A percentile compares a stretch with the other conserved stretches of the same genome.
Evolutionary conservation across 2,113 vertebrate genomes (phyloP).

Genomic region (Tricholaema leucomelas): DNA sequence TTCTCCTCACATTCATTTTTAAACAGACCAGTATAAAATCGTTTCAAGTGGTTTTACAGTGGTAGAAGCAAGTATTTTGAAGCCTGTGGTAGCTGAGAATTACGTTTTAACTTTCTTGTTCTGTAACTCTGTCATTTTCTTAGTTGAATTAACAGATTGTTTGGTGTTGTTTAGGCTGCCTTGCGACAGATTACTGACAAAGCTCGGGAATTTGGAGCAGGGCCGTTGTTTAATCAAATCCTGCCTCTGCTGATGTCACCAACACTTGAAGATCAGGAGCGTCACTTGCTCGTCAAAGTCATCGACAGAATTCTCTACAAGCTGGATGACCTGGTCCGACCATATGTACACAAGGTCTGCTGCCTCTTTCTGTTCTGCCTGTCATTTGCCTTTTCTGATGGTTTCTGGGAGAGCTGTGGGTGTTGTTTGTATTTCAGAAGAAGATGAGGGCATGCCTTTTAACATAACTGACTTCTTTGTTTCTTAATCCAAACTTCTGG

Average conservation of each 20-base stretch:
- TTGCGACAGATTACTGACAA: conserved; percentile 98
- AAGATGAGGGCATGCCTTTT: not conserved
- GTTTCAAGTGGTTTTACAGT: not conserved
- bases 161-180: conserved; percentile 80
- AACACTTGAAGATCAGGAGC: conserved; percentile 97
- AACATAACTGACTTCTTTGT: not conserved
- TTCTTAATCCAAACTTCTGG: not conserved
- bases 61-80: not conserved
- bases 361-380: not conserved
- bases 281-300: conserved; percentile 97
- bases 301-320: conserved; percentile 99
- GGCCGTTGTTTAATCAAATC: conserved; percentile 97
- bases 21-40: not conserved
- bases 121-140: not conserved
- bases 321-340: conserved; percentile 95
- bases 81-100: not conserved
- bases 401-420: not conserved
- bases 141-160: not conserved
- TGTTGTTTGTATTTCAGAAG: not conserved
- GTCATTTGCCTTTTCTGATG: not conserved
- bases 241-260: conserved; percentile 97
- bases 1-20: not conserved
- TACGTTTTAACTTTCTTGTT: not conserved
- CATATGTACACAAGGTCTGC: conserved; percentile 96
- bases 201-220: conserved; percentile 96